phyloP scores from a whole-genome alignment of 2,888 invertebrate species.

The Anaspis maculata region DNA sequence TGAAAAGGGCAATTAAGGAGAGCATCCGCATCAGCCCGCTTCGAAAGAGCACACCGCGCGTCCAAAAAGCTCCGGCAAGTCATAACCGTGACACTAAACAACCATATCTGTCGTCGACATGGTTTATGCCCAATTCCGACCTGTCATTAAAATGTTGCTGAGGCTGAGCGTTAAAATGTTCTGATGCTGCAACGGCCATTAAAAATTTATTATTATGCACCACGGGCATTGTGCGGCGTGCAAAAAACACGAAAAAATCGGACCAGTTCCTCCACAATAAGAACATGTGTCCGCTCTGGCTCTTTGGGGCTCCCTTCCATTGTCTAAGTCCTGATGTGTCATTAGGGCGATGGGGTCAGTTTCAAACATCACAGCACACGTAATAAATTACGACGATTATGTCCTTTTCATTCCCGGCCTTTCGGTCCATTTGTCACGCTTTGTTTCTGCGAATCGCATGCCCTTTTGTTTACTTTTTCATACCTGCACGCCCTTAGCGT shows the following conservation, averaged over 20 bases:
- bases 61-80: neutral
- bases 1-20: too few species aligned
- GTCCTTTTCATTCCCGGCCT: too few species aligned
- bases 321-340: too few species aligned
- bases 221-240: neutral
- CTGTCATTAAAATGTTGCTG: neutral
- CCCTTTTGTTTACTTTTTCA: conserved; percentile 18
- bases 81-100: conserved; percentile 22
- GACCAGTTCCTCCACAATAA: conserved; percentile 19
- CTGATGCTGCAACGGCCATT: too few species aligned
- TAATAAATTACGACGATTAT: too few species aligned
- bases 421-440: conserved; percentile 43
- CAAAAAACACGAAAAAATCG: conserved; percentile 16
- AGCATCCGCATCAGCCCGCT: too few species aligned
- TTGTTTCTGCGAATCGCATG: conserved; percentile 33
- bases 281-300: conserved; percentile 20
- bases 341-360: neutral
- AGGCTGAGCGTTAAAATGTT: too few species aligned
- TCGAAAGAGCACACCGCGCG: too few species aligned
- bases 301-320: too few species aligned
- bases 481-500: conserved; percentile 6
- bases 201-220: neutral
- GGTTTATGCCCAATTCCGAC: conserved; percentile 18
- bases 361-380: too few species aligned
- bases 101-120: conserved; percentile 21